Evolutionary conservation across 2,888 invertebrate species (phyloP).

Genomic region (Drosophila seclusa): DNA sequence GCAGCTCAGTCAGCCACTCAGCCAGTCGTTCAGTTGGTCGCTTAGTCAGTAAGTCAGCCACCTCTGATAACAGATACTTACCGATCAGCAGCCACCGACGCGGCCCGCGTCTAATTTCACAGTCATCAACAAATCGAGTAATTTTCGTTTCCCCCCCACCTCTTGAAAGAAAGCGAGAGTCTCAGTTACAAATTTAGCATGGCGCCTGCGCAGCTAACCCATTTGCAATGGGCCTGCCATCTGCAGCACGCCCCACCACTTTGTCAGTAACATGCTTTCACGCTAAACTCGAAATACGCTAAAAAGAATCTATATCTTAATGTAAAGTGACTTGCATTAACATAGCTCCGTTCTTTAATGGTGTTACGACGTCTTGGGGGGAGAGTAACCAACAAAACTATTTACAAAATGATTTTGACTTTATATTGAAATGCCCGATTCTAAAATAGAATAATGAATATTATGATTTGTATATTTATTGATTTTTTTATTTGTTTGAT

Average conservation of each 20-base stretch:
- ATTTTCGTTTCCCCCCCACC: not conserved
- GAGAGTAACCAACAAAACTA: not conserved
- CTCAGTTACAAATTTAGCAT: constrained; percentile 62
- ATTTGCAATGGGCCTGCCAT: constrained; percentile 23
- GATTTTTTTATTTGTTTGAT: not conserved
- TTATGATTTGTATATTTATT: not conserved
- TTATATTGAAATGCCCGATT: not conserved
- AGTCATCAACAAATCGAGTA: constrained; percentile 68
- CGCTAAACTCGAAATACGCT: constrained; percentile 22
- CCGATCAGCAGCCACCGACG: constrained; percentile 36
- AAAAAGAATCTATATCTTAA: not conserved
- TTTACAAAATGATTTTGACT: not conserved
- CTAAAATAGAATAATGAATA: not conserved
- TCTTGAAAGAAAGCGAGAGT: constrained; percentile 75
- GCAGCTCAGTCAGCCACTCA: constrained; percentile 25
- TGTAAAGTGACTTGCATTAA: constrained; percentile 22
- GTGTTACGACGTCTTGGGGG: not conserved
- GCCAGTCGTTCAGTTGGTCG: constrained; percentile 52
- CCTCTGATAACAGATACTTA: constrained; percentile 64
- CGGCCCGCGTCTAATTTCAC: constrained; percentile 66
- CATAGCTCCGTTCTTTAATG: not conserved
- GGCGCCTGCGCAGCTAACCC: constrained; percentile 38
- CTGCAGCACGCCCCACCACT: constrained; percentile 1
- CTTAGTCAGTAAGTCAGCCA: constrained; percentile 67
- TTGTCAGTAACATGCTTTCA: constrained; percentile 38